phyloP scores from a whole-genome alignment of 2,113 vertebrate genomes.

The Sinocyclocheilus anophthalmus region DNA sequence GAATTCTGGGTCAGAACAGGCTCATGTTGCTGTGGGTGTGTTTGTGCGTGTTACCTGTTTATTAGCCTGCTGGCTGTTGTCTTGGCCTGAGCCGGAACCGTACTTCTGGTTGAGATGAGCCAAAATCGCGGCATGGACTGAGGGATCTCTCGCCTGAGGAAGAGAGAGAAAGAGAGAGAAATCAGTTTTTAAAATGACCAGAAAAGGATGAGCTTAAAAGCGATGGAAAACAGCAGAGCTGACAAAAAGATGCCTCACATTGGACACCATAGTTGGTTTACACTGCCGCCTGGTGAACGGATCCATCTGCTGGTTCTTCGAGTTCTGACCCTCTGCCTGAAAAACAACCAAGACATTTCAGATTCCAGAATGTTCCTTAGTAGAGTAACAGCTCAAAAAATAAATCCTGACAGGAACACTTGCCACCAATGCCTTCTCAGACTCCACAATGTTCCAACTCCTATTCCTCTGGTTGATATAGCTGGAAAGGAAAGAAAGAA shows the following conservation, averaged over 20 bases:
- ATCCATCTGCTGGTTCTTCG: conserved; percentile 98
- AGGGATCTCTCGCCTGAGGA: conserved; percentile 94
- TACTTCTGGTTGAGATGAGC: conserved; percentile 98
- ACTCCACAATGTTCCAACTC: conserved; percentile 99
- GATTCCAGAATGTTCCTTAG: not conserved
- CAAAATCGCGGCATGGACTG: conserved; percentile 96
- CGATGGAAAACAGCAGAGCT: not conserved
- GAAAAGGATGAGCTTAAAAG: not conserved
- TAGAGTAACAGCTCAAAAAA: not conserved
- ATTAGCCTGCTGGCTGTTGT: conserved; percentile 80
- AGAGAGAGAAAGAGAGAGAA: not conserved
- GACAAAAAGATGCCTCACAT: conserved; percentile 78
- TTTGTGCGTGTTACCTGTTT: conserved; percentile 70
- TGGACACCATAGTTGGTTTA: conserved; percentile 99
- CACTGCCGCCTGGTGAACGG: conserved; percentile 97
- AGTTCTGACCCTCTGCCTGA: conserved; percentile 94
- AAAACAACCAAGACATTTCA: conserved; percentile 25
- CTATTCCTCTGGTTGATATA: conserved; percentile 99
- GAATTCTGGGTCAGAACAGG: not conserved
- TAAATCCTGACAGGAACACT: conserved; percentile 55
- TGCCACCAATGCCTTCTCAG: conserved; percentile 97
- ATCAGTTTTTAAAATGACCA: not conserved
- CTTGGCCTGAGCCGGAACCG: conserved; percentile 85
- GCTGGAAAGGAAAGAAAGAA: conserved; percentile 66
- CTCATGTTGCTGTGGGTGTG: not conserved